Evolutionary conservation across 2,797 vertebrate genomes (phyloP), one percentile per base, ranked within the genome.

Genomic region (Tachyglossus aculeatus): DNA sequence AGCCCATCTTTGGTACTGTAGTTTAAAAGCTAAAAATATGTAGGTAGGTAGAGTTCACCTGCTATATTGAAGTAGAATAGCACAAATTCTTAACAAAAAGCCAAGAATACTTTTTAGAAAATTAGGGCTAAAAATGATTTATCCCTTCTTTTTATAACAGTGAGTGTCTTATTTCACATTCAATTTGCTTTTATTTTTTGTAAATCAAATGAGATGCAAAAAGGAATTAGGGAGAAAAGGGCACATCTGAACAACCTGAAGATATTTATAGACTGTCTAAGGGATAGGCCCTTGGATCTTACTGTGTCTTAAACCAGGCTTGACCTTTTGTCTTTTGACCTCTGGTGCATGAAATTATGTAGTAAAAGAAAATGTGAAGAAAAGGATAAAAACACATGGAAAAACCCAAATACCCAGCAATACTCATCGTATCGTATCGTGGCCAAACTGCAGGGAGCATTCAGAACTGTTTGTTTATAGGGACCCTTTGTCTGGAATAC

Each of bases 381-480:
- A 83, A 83, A 73, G 77, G 79, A 62, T 72, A 76, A 76, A 88
- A 88, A 84, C 82, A 88, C 78, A 81, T 76, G 81, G 84, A 87
- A 86, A 86, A 87, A 74, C 83, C 78, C 68, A 77, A 54, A 36
- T 27, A 29, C 55, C 43, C 37, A 21, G 58, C 66, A 32, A 74
- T 68, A 68, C 59, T 79, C 78, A 53, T 83, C 80, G 48, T 65
- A 47, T 64, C 58, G 58, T 43, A 67, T 50, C 51, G 45, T 64
- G 67, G 59, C 2, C 22, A n/a, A 44, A 79, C 57, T 70, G 45
- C 57, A 52, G 27, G 37, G 57, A 70, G 40, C 51, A 22, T 39
- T 52, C 12, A 16, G 1, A 56, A 75, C 41, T 18, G 33, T 62
- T 71, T 40, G 5, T 67, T 53, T 67, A 33, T 82, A 41, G 66